These are phyloP conservation scores for Phylloscopus collybita DNA, from an alignment of 2,797 vertebrate species.

Conservation along the genomic window DNA sequence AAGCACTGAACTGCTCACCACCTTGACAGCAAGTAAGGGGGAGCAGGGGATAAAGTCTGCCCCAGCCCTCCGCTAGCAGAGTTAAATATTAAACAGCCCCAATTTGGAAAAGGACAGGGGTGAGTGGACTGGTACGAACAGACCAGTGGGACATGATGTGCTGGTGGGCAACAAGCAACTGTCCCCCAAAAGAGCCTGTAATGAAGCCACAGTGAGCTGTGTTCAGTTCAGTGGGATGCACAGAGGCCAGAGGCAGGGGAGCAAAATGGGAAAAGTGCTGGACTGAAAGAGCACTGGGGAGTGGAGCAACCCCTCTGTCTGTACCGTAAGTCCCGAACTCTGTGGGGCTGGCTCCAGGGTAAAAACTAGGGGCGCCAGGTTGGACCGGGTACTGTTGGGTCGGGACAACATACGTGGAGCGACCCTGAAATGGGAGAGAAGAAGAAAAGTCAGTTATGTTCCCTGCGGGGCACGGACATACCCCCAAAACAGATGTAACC, in stretches of 20 bases:
- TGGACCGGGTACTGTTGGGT: constrained; percentile 93
- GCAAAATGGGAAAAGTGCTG: accelerated
- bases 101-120: not conserved
- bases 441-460: not conserved
- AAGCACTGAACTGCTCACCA: not conserved
- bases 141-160: not conserved
- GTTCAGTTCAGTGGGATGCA: not conserved
- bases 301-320: not conserved
- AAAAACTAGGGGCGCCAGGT: constrained; percentile 90
- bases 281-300: not conserved
- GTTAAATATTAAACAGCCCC: constrained; percentile 57
- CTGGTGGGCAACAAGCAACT: not conserved
- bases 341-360: constrained; percentile 90
- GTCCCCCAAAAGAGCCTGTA: not conserved
- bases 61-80: not conserved
- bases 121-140: not conserved
- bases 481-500: not conserved
- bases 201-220: not conserved
- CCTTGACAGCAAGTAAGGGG: not conserved
- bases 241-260: not conserved
- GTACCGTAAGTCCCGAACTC: constrained; percentile 94
- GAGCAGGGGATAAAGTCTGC: constrained; percentile 59
- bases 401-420: constrained; percentile 90
- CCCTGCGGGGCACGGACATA: accelerated
- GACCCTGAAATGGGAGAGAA: constrained; percentile 72